phyloP scores from a whole-genome alignment of 2,888 invertebrate species.

The Drosophila antonietae region DNA sequence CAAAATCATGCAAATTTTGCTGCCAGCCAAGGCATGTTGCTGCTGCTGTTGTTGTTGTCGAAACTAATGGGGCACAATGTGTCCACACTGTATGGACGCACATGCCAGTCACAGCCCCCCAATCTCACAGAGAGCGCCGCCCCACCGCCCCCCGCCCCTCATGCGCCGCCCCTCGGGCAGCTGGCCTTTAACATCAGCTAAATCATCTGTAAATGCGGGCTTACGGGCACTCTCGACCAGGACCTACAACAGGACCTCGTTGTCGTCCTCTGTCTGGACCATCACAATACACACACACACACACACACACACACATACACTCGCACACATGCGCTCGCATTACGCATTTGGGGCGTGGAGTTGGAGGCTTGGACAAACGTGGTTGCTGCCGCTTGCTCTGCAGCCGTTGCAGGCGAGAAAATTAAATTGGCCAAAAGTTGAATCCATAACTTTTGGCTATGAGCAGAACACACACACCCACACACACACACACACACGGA shows the following conservation, averaged over 20 bases:
- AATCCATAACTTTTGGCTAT: conserved; percentile 80
- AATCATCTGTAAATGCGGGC: conserved; percentile 83
- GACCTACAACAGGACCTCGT: conserved; percentile 29
- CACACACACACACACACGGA: conserved; percentile 15
- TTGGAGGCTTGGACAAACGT: conserved; percentile 22
- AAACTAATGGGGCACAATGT: conserved; percentile 81
- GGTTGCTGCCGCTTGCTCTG: conserved; percentile 66
- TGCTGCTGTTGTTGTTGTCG: conserved; percentile 58
- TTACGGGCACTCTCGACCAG: conserved; percentile 44
- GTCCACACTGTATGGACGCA: conserved; percentile 59
- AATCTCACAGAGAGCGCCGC: neutral
- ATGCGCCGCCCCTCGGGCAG: conserved; percentile 11
- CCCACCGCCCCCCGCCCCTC: neutral
- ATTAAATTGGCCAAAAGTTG: conserved; percentile 83
- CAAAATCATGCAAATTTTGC: conserved; percentile 72
- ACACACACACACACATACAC: conserved; percentile 11
- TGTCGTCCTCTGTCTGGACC: conserved; percentile 31
- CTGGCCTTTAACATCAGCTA: conserved; percentile 82
- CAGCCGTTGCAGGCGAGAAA: conserved; percentile 83
- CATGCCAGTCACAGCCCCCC: conserved; percentile 7
- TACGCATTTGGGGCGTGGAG: conserved; percentile 29
- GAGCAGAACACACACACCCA: conserved; percentile 60
- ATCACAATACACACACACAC: conserved; percentile 47
- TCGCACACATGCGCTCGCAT: neutral
- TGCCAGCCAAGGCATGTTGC: conserved; percentile 12